Base-by-base conservation (phyloP, 2,888 invertebrate genomes). In the Dicyrtoma fusca region DNA sequence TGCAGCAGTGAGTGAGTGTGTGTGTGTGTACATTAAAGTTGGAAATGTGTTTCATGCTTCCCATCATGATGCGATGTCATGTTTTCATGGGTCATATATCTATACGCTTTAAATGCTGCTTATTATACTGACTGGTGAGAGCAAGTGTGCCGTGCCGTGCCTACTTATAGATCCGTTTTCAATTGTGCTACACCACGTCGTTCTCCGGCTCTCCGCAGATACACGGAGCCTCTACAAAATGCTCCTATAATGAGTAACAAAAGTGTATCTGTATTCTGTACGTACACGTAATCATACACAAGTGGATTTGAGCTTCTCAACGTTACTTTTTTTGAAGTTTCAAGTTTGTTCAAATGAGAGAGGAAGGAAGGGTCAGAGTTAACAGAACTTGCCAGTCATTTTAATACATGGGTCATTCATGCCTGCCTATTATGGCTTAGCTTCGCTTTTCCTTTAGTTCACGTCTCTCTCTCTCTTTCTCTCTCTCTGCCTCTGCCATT, bases 261-360 rank as follows among this genome's bases (percentile, higher is more conserved):
- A n/a, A n/a, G n/a, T 34, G 34, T 34, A 34, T 34, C 8, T 34
- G 34, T 34, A 34, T 8, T 34, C 8, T 34, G 34, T 8, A 34
- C 34, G 34, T 34, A 34, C 34, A 34, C 8, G 8, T 34, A 34
- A 5, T 5, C 34, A 34, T 34, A n/a, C n/a, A n/a, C n/a, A n/a
- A 19, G n/a, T 53, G 17, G 53, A 53, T 53, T 53, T 17, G 10
- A 53, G 21, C 17, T 53, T 10, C 53, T 53, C 49, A 10, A 53
- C 21, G 19, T 53, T 34, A 53, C 14, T 21, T 53, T 53, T 53
- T 53, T 53, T 61, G 34, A 14, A 34, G 42, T 61, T 61, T 61
- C 13, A 17, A 26, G 61, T 26, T 5, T 61, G 34, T 8, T 49
- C 49, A 59, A n/a, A 25, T n/a, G n/a, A 21, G 23, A 23, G 23